These are phyloP conservation scores for Actenoides lindsayi DNA, from an alignment of 2,113 vertebrate genomes.

Conservation along the genomic window DNA sequence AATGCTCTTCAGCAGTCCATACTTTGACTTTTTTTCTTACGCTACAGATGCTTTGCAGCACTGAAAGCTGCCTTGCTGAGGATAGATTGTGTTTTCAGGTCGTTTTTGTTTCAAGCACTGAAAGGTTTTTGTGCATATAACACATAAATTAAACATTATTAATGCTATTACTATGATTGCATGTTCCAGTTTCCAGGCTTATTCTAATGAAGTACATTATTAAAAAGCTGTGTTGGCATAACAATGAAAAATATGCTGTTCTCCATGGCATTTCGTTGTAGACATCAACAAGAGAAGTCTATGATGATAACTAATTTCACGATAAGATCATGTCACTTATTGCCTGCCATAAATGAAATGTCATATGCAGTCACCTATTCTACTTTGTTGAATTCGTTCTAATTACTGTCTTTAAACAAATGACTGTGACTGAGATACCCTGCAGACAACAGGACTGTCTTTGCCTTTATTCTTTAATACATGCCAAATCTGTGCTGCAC, in stretches of 20 bases:
- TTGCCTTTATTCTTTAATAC: conserved; percentile 20
- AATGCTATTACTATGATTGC: conserved; percentile 1
- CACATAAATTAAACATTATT: conserved; percentile 53
- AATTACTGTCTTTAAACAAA: conserved; percentile 33
- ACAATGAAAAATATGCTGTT: background rate
- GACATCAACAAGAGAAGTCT: background rate
- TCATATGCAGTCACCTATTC: background rate
- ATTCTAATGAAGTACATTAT: conserved; percentile 44
- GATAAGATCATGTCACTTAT: conserved; percentile 32
- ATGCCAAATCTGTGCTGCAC: background rate
- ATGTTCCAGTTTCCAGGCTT: conserved; percentile 27
- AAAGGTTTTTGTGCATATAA: background rate
- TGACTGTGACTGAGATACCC: background rate
- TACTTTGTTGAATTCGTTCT: conserved; percentile 34
- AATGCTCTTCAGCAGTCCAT: background rate
- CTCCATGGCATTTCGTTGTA: conserved; percentile 10
- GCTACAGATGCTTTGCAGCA: background rate
- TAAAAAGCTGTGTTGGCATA: conserved; percentile 31
- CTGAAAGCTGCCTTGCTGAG: background rate
- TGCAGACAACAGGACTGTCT: background rate
- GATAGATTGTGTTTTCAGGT: conserved; percentile 28
- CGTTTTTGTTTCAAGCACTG: background rate
- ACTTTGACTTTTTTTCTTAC: background rate
- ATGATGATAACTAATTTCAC: conserved; percentile 29
- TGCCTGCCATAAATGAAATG: conserved; percentile 46